Evolutionary conservation across 2,888 invertebrate genomes (phyloP), one percentile per base, ranked within the genome.

Genomic region (Morpho achilles): DNA sequence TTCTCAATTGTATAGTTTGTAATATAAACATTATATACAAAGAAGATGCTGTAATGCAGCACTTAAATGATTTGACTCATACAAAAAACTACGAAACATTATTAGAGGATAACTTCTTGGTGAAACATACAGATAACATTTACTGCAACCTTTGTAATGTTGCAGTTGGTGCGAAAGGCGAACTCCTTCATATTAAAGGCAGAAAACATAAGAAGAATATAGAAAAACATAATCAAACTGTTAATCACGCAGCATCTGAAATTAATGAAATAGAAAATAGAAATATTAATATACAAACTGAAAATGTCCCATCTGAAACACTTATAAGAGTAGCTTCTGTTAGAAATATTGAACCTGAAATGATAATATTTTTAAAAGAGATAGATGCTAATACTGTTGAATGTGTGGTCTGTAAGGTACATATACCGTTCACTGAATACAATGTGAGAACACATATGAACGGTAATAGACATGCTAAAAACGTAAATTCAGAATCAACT

Each of bases 391-490:
- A 32, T 5, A 32, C 4, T 32, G 32, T 32, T 32, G 32, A 32
- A 32, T 32, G 32, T 32, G 32, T 32, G 5, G 32, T 59, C 9
- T 65, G 65, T 48, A 22, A 61, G 9, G 58, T 58, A 0, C 23
- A 10, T 1, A 42, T 65, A 2, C 62, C 62, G 8, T 62, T 61
- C 47, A 59, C 10, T 8, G 8, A 45, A 42, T 42, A 16, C 0
- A 46, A 51, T 50, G 51, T 63, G 7, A 32, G 8, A 8, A 47
- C 53, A 22, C 65, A 65, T 44, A 50, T 60, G 1, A 59, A 39
- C 3, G 65, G 62, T 8, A 23, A 8, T 2, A 58, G 49, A 45
- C 65, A 65, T 49, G 32, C 32, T 32, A 32, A 32, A 32, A 32
- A 32, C 32, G 5, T 5, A 32, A 32, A 32, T 32, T 5, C 32